Conservation (phyloP, 2,113 vertebrate species). For the Paraplagusia blochii region DNA sequence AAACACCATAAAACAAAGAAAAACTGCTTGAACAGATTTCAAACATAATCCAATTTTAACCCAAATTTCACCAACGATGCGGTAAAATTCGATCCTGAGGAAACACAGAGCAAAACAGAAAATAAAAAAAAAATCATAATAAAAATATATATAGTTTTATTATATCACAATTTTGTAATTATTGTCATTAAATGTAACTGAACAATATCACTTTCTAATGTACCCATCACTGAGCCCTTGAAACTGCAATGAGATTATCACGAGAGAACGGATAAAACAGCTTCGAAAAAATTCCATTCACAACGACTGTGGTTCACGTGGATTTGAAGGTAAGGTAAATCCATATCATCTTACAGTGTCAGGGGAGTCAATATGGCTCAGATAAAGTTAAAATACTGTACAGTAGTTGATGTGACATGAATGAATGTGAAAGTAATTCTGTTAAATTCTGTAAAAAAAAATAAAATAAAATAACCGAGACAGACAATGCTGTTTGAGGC, state of each 20-base stretch:
- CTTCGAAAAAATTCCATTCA: slow-evolving; percentile 5
- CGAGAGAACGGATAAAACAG: background rate
- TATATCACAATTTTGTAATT: background rate
- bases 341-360: background rate
- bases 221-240: slow-evolving; percentile 27
- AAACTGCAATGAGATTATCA: slow-evolving; percentile 16
- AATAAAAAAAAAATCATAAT: slow-evolving; percentile 28
- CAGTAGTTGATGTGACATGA: background rate
- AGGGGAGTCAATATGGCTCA: slow-evolving; percentile 5
- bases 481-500: too few species aligned
- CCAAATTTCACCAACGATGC: slow-evolving; percentile 38
- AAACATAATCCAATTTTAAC: slow-evolving; percentile 38
- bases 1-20: slow-evolving; percentile 2
- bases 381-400: slow-evolving; percentile 4
- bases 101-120: slow-evolving; percentile 18
- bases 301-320: background rate
- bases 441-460: slow-evolving; percentile 23
- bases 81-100: slow-evolving; percentile 52
- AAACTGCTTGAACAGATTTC: background rate
- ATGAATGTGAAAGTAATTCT: background rate
- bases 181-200: background rate
- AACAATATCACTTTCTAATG: slow-evolving; percentile 24
- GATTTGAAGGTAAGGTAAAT: background rate
- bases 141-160: slow-evolving; percentile 2
- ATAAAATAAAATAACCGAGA: slow-evolving; percentile 1